A percentile compares a stretch with the other conserved stretches of the same genome.
These are phyloP conservation scores for Cetoscarus ocellatus DNA, from an alignment of 2,797 vertebrate species.

Conservation along the genomic window DNA sequence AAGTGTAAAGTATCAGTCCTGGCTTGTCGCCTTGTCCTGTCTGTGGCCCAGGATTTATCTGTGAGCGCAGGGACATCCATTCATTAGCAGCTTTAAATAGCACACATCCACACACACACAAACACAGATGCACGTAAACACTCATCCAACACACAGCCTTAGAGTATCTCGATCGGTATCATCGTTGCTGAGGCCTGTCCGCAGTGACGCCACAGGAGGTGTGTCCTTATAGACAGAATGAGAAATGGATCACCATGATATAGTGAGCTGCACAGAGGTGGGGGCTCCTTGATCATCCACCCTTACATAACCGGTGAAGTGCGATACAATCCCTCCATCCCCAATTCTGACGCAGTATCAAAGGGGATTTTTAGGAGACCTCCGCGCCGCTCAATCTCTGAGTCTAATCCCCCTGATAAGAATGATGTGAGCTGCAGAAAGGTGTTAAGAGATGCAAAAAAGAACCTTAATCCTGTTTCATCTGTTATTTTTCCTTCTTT, in stretches of 20 bases:
- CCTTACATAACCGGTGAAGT: slow-evolving; percentile 48
- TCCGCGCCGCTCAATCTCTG: slow-evolving; percentile 21
- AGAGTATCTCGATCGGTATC: slow-evolving; percentile 56
- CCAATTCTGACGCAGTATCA: slow-evolving; percentile 32
- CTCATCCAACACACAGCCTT: slow-evolving; percentile 1
- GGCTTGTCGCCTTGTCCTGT: slow-evolving; percentile 17
- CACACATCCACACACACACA: slow-evolving; percentile 1
- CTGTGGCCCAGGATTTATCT: slow-evolving; percentile 38
- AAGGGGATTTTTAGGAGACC: slow-evolving; percentile 45
- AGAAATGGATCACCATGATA: slow-evolving; percentile 26
- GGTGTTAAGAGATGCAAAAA: slow-evolving; percentile 25
- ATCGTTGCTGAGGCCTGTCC: slow-evolving; percentile 19
- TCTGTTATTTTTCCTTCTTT: background rate
- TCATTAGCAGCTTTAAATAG: slow-evolving; percentile 58
- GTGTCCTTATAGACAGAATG: slow-evolving; percentile 25
- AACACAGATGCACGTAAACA: background rate
- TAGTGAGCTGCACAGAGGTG: background rate
- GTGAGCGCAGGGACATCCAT: slow-evolving; percentile 18
- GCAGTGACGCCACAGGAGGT: slow-evolving; percentile 35
- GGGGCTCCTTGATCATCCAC: slow-evolving; percentile 15
- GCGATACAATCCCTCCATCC: slow-evolving; percentile 21
- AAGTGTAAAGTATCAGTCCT: slow-evolving; percentile 21
- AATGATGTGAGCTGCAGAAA: slow-evolving; percentile 27
- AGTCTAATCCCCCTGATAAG: slow-evolving; percentile 41
- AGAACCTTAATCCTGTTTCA: slow-evolving; percentile 27